Conservation (phyloP, 2,888 invertebrate species). For the Netelia virgata region DNA sequence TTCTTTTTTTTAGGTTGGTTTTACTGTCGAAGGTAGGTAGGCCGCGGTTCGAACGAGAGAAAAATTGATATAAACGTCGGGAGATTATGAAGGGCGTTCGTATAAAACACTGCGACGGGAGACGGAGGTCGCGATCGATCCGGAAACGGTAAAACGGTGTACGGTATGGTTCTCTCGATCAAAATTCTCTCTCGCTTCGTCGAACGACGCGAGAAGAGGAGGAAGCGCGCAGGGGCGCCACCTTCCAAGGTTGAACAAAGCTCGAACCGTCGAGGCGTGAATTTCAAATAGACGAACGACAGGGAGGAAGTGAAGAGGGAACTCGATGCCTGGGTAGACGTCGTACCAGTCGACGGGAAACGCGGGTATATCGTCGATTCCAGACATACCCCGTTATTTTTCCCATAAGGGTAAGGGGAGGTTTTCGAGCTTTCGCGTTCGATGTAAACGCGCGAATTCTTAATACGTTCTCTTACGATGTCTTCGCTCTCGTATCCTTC, state of each 20-base stretch:
- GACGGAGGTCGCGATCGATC: constrained; percentile 3
- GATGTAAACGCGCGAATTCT: too few relatives aligned
- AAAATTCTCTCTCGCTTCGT: constrained; percentile 59
- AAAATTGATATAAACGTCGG: constrained; percentile 53
- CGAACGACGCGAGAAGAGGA: constrained; percentile 4
- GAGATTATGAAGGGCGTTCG: constrained; percentile 25
- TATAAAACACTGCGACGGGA: constrained; percentile 6
- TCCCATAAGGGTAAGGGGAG: constrained; percentile 7
- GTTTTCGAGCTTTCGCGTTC: background rate
- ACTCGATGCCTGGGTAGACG: constrained; percentile 26
- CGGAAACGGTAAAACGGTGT: constrained; percentile 29
- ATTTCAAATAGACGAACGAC: constrained; percentile 58
- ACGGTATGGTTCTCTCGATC: constrained; percentile 55
- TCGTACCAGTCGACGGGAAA: constrained; percentile 4
- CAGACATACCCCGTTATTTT: constrained; percentile 26
- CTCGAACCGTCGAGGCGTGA: constrained; percentile 56
- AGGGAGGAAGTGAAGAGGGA: constrained; percentile 19
- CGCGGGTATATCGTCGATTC: constrained; percentile 38
- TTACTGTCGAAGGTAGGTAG: background rate
- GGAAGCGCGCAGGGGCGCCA: background rate
- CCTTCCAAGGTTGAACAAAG: constrained; percentile 61
- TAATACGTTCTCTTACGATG: too few relatives aligned
- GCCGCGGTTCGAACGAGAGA: constrained; percentile 1
- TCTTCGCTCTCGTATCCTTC: too few relatives aligned
- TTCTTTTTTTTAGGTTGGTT: background rate